These are phyloP conservation scores for Drosophila recens DNA, from an alignment of 2,888 invertebrate species.

Conservation along the genomic window DNA sequence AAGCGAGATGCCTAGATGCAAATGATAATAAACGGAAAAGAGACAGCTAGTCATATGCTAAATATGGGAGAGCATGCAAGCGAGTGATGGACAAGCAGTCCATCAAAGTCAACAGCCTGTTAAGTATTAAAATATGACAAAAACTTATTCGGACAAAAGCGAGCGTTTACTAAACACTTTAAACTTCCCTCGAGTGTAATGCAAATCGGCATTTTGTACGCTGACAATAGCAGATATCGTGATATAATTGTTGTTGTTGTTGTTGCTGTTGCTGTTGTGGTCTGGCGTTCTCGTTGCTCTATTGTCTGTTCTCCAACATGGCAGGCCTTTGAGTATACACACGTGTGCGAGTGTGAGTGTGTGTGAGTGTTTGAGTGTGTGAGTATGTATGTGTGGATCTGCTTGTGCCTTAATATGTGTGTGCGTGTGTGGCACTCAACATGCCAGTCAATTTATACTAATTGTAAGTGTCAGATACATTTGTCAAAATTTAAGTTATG, in stretches of 20 bases:
- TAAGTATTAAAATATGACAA: background rate
- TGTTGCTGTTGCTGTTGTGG: constrained; percentile 45
- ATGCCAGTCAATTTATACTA: constrained; percentile 82
- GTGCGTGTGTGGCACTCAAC: constrained; percentile 79
- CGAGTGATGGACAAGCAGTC: background rate
- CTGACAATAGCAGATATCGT: constrained; percentile 80
- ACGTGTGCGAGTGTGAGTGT: constrained; percentile 13
- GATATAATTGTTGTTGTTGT: constrained; percentile 72
- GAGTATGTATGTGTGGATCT: constrained; percentile 28
- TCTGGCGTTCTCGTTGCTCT: constrained; percentile 69
- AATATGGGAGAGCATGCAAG: too few relatives aligned
- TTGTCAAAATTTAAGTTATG: constrained; percentile 81
- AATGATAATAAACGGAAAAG: background rate
- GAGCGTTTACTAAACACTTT: constrained; percentile 33
- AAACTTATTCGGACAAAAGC: background rate
- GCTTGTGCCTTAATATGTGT: constrained; percentile 29
- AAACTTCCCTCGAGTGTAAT: constrained; percentile 66
- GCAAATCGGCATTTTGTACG: constrained; percentile 80
- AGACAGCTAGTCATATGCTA: background rate
- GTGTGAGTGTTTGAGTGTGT: constrained; percentile 1
- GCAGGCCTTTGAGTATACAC: constrained; percentile 29
- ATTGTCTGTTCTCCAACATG: constrained; percentile 65
- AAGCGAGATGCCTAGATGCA: background rate
- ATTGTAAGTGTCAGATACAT: constrained; percentile 81
- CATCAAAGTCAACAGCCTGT: background rate